Evolutionary conservation across 2,113 vertebrate species (phyloP), one percentile per base, ranked within the genome.

Genomic region (Leiothrix lutea): DNA sequence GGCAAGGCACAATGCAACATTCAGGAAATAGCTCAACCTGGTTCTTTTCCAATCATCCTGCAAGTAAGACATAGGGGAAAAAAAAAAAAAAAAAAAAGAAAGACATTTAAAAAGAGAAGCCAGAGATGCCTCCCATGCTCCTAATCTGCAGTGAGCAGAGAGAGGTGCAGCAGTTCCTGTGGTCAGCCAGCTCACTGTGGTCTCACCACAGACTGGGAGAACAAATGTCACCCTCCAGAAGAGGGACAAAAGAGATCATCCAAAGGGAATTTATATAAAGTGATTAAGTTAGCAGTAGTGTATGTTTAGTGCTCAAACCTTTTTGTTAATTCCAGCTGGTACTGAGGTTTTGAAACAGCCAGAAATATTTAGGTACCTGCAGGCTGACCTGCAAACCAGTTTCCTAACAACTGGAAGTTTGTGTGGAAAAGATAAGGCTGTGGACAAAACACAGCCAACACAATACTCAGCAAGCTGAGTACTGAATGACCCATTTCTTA

Each of bases 151-250:
- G 58, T 0, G 1, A 90, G 79, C 92, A 96, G 93, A 62, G 93
- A 62, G 4, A 44, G 1, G 14, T 36, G 80, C 84, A 82, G 86
- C 84, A 90, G 73, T 47, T 85, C n/a, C 57, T 82, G 94, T 89
- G 94, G 86, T 78, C 94, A 90, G 64, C 47, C 82, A 80, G 92
- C 72, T 92, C 82, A 9, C 86, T 83, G 80, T 72, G 87, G n/a
- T 84, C 84, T 95, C 78, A 75, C 91, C 95, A 72, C 74, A 65
- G 65, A 33, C 2, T 11, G 42, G 53, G 51, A 83, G 42, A 88
- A 62, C 28, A 74, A 93, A 93, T 40, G 47, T 21, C 81, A 83
- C 29, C 47, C 64, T 93, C 51, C 58, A 66, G 62, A 61, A 77
- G 33, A 94, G 26, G 53, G 58, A 72, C 48, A 50, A 61, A 57